Evolutionary conservation across 2,888 invertebrate species (phyloP), one percentile per base, ranked within the genome.

Genomic region (Galeruca laticollis): DNA sequence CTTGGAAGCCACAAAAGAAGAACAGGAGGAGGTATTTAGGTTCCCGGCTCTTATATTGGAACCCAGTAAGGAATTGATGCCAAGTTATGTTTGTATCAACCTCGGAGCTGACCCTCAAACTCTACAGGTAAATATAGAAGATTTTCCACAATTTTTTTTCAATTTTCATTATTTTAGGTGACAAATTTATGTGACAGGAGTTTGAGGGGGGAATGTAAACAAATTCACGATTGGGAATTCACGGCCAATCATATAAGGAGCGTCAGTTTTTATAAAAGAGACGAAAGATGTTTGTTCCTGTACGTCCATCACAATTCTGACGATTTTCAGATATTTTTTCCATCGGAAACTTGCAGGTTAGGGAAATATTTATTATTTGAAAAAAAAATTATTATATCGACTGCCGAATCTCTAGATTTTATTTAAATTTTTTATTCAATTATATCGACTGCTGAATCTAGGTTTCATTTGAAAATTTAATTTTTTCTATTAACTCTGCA

Each of bases 301-400:
- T 99, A 99, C 85, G 99, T 99, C 40, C 95, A 97, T 84, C 95
- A 98, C 85, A 98, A 99, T 85, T 98, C 98, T 0, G 98, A 98
- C 82, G 98, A 99, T 86, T 99, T 99, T 87, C 98, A 99, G 90
- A 96, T 99, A 86, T 98, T 94, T 86, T 93, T 99, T 79, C 97
- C 99, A 1, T 98, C 98, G 1, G 91, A 93, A 74, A 89, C 90
- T 54, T 95, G 94, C 83, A 89, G 83, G 95, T 70, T 78, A 74
- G 6, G 26, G 26, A 26, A n/a, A n/a, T n/a, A n/a, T n/a, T n/a
- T n/a, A n/a, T n/a, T n/a, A n/a, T n/a, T n/a, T n/a, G n/a, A n/a
- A n/a, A n/a, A n/a, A n/a, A n/a, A n/a, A n/a, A n/a, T n/a, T n/a
- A n/a, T n/a, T n/a, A n/a, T n/a, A n/a, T n/a, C n/a, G n/a, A n/a